Base-by-base conservation (phyloP, 1,140 invertebrate genomes). In the Laupala kohalensis region DNA sequence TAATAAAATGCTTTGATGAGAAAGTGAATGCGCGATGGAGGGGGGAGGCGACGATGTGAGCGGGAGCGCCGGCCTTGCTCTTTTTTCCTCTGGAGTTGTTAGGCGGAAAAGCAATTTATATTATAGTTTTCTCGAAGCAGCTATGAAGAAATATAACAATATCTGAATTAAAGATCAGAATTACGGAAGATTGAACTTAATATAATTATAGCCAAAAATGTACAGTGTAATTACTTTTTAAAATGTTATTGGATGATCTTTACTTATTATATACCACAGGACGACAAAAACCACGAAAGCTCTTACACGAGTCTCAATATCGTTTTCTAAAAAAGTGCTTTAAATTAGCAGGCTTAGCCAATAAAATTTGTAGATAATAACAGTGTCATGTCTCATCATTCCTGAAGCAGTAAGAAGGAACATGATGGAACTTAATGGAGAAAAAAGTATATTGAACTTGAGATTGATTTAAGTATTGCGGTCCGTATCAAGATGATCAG, bases 121-220 rank as follows among this genome's bases (percentile, higher is more conserved):
- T 53, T 53, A 53, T 53, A 53, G 37, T 53, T 53, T 53, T 53
- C 37, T 53, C 19, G 9, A 19, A 13, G 37, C 37, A 53, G 37
- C 37, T 53, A 53, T 53, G 37, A 53, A 53, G 37, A 53, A 53
- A 53, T 53, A 53, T 53, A 53, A 24, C 64, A 66, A 66, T 66
- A 66, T 66, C 64, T 66, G 64, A 66, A 66, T 66, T 53, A 27
- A 66, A 70, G 69, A 70, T 70, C 69, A 63, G 23, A 1, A 64
- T 64, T 64, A 63, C 26, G 12, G 15, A 70, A 25, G 69, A 63
- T 25, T 5, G 69, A 25, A 70, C 37, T 69, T 70, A 26, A 70
- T 70, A 64, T 70, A 70, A 70, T 70, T 70, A 70, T 24, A 70
- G 69, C 30, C 53, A 70, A 70, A 70, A 70, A 70, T 64, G 26